Evolutionary conservation across 2,113 vertebrate species (phyloP).

Genomic region (Chaetura pelagica): DNA sequence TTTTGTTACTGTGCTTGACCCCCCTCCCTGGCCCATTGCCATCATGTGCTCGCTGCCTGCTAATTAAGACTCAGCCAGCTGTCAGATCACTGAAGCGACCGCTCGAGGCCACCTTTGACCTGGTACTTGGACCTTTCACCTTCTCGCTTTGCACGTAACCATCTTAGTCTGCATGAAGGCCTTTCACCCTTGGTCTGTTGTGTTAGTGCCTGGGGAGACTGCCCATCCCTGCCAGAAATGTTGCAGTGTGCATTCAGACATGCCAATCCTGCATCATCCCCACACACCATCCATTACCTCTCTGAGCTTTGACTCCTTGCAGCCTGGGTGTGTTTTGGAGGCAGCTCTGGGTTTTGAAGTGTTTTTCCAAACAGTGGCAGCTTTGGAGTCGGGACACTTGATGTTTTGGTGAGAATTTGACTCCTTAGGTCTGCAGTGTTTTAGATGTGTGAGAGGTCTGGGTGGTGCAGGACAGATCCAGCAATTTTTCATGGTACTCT

Average conservation of each 20-base stretch:
- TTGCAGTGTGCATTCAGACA: neutral
- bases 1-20: slow-evolving; percentile 75
- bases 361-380: neutral
- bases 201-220: slow-evolving; percentile 52
- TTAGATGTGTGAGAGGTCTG: neutral
- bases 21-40: slow-evolving; percentile 77
- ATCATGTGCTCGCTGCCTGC: slow-evolving; percentile 79
- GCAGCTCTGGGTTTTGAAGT: neutral
- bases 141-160: slow-evolving; percentile 78
- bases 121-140: slow-evolving; percentile 80
- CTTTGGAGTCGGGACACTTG: neutral
- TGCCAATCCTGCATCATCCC: neutral
- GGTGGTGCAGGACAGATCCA: neutral
- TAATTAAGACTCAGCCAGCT: slow-evolving; percentile 80
- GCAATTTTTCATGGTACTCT: neutral
- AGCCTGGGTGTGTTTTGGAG: neutral
- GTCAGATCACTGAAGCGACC: slow-evolving; percentile 78
- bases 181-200: slow-evolving; percentile 15
- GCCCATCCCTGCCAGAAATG: slow-evolving; percentile 41
- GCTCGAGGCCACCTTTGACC: slow-evolving; percentile 77
- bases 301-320: neutral
- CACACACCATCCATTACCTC: neutral
- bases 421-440: neutral
- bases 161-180: slow-evolving; percentile 63
- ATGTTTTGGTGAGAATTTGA: neutral